These are phyloP conservation scores for Arremon brunneinucha DNA, from an alignment of 2,797 vertebrate species.

Conservation along the genomic window DNA sequence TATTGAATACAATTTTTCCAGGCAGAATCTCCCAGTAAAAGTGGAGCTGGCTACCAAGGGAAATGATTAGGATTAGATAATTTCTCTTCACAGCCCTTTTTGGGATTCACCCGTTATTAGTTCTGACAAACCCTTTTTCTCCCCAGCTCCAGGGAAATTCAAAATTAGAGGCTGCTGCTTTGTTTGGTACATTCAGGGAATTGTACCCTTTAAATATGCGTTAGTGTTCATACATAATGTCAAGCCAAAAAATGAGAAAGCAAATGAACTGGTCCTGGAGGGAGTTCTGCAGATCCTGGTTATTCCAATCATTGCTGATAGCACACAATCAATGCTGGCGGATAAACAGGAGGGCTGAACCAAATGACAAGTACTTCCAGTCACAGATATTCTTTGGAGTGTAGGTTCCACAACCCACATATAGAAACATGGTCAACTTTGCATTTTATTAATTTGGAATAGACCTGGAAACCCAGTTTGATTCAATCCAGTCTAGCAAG, in stretches of 20 bases:
- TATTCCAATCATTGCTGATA: not conserved
- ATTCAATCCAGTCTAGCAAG: not conserved
- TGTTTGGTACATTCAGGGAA: not conserved
- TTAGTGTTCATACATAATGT: not conserved
- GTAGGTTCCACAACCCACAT: not conserved
- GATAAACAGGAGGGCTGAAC: not conserved
- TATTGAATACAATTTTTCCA: constrained; percentile 35
- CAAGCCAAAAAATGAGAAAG: not conserved
- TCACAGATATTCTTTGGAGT: not conserved
- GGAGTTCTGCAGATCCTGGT: not conserved
- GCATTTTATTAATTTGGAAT: not conserved
- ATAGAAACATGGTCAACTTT: accelerated
- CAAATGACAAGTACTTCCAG: not conserved
- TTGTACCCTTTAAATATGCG: not conserved
- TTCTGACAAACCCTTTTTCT: constrained; percentile 52
- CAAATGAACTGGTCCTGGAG: not conserved
- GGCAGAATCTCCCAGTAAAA: constrained; percentile 12
- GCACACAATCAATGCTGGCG: accelerated
- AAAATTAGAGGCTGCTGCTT: constrained; percentile 30
- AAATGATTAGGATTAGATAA: constrained; percentile 48
- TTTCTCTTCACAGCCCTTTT: constrained; percentile 34
- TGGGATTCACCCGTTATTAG: constrained; percentile 46
- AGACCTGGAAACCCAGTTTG: not conserved
- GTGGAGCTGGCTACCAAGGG: constrained; percentile 7
- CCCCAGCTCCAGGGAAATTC: constrained; percentile 22